phyloP scores from a whole-genome alignment of 1,140 invertebrate species.

The Drosophila mojavensis region DNA sequence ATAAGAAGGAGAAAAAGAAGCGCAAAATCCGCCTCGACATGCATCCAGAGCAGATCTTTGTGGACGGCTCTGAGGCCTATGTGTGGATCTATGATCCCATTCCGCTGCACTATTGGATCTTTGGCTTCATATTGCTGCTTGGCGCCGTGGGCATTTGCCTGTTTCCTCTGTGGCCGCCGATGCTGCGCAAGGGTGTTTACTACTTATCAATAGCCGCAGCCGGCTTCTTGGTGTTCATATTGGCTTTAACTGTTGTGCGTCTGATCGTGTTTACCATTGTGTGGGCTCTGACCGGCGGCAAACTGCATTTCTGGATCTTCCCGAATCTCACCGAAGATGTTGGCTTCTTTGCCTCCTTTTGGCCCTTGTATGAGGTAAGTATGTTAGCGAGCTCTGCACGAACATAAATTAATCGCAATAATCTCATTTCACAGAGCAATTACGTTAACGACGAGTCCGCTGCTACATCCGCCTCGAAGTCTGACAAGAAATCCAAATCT shows the following conservation, averaged over 20 bases:
- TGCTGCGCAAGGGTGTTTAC: conserved; percentile 96
- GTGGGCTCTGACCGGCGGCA: conserved; percentile 94
- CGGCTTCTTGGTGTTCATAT: conserved; percentile 96
- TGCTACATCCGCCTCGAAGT: conserved; percentile 64
- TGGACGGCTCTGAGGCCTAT: conserved; percentile 97
- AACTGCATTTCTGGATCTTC: conserved; percentile 97
- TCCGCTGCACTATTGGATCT: conserved; percentile 97
- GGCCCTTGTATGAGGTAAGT: conserved; percentile 96
- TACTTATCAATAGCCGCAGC: conserved; percentile 97
- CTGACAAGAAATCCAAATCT: conserved; percentile 87
- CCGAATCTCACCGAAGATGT: conserved; percentile 99
- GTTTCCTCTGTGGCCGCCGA: conserved; percentile 98
- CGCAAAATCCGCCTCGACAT: conserved; percentile 94
- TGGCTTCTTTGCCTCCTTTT: conserved; percentile 99
- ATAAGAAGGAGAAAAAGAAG: conserved; percentile 87
- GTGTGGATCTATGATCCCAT: conserved; percentile 99
- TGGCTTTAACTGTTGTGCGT: conserved; percentile 94
- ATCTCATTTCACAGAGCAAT: conserved; percentile 60
- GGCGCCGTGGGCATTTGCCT: conserved; percentile 98
- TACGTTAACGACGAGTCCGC: conserved; percentile 55
- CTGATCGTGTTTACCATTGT: conserved; percentile 96
- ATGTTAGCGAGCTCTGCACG: not conserved
- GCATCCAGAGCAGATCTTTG: conserved; percentile 97
- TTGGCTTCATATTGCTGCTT: conserved; percentile 95
- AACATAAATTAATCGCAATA: not conserved